Conservation (phyloP, 1,140 invertebrate genomes). For the Tachypleus tridentatus region DNA sequence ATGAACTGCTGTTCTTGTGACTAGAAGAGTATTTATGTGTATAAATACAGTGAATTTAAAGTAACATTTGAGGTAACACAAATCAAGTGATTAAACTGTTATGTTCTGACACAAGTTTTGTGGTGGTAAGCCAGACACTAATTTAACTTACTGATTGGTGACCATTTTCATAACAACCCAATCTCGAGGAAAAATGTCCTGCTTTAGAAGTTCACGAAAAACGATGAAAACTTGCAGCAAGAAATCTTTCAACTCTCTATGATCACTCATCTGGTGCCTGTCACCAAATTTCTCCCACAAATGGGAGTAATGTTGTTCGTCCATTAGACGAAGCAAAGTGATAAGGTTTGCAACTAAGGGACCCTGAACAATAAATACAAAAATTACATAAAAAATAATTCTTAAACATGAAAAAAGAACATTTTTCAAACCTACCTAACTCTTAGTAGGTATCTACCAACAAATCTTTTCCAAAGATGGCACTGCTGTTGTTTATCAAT, state of each 20-base stretch:
- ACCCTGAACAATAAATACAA: constrained; percentile 40
- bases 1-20: too few species aligned
- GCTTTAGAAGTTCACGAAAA: constrained; percentile 65
- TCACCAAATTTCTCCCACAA: constrained; percentile 61
- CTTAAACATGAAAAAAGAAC: too few species aligned
- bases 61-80: too few species aligned
- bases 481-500: too few species aligned
- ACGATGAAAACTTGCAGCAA: constrained; percentile 77
- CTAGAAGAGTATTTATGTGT: too few species aligned
- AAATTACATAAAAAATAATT: too few species aligned
- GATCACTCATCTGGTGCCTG: constrained; percentile 25
- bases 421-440: too few species aligned
- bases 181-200: constrained; percentile 69
- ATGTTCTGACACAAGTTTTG: too few species aligned
- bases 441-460: too few species aligned
- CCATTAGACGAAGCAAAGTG: constrained; percentile 68
- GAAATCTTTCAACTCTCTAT: constrained; percentile 60
- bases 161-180: constrained; percentile 90
- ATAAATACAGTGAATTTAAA: too few species aligned
- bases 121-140: neutral
- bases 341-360: constrained; percentile 72
- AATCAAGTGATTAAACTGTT: too few species aligned
- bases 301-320: constrained; percentile 73
- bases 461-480: too few species aligned
- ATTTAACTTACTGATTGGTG: constrained; percentile 49